Evolutionary conservation across 2,113 vertebrate genomes (phyloP), one percentile per base, ranked within the genome.

Genomic region (Hoplias malabaricus): DNA sequence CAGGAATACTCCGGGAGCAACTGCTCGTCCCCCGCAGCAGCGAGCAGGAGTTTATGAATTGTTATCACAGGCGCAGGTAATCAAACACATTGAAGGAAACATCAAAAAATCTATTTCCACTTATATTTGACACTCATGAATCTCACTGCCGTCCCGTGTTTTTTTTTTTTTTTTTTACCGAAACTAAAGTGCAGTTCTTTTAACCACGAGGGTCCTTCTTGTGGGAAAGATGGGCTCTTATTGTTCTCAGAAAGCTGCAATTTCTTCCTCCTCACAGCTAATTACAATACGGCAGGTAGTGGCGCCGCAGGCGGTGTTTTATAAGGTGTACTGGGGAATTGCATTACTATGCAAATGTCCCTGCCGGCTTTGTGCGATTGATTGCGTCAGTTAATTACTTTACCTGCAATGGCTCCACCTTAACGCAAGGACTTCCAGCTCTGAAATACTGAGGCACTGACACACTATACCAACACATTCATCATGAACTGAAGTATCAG

Each of bases 211-310:
- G 38, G 43, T 14, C 29, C 25, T 14, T 56, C 34, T 57, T 38
- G 69, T 88, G 85, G 68, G 86, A 89, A 90, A 80, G 38, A 8
- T 21, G 14, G 1, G 40, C 40, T 14, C 21, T 13, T 36, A 19
- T 69, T 81, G 33, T 80, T 91, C 86, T 83, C 85, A 85, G 66
- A 78, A 59, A 56, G 25, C 42, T 54, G 71, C 36, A 75, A 84
- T 84, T 63, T 77, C 76, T 57, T 19, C 48, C 66, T 88, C 67
- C 75, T 48, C 79, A 81, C 84, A 84, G 82, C 84, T 84, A 90
- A 90, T 91, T 90, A 90, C 67, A 63, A 27, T 40, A 33, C 25
- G 29, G 72, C 69, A 82, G 76, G 81, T 85, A 82, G 31, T 59
- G 42, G 31, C 80, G 82, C 86, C 88, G 75, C 11, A 77, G 87